Base-by-base conservation (phyloP, 2,888 invertebrate genomes). In the Drosophila fulvimacula region DNA sequence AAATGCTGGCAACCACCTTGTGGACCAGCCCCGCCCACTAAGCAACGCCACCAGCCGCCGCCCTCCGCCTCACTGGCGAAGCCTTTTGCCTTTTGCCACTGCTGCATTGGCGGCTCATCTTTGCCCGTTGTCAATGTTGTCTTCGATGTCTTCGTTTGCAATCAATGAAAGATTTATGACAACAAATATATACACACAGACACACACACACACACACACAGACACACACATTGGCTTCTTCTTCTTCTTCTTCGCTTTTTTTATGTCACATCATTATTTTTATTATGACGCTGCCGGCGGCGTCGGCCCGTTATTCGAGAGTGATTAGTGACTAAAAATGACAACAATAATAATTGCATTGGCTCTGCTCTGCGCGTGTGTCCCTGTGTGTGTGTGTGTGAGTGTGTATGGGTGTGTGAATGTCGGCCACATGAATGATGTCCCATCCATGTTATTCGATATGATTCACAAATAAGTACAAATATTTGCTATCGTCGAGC, bases 191-290 rank as follows among this genome's bases (percentile, higher is more conserved):
- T 27, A 36, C 27, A 42, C 51, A 38, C 61, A 64, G 32, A 44
- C 19, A 30, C 53, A 53, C 48, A 38, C 41, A 57, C 52, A 66
- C 52, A 38, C 34, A 55, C 3, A 71, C 39, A 69, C 32, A 41
- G 32, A 57, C 21, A 36, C 21, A 49, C 17, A 27, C 24, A 53
- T n/a, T 34, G 36, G 34, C 32, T 72, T 24, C 34, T 38, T 52
- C 52, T 32, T 32, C 49, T 32, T 32, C 30, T 17, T 32, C 49
- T 49, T 32, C 48, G 6, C 17, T 7, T 72, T 81, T 77, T 86
- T 88, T 82, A 83, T 88, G 83, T 86, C 86, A 81, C 86, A 86
- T 83, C 83, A 83, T 83, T 83, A 83, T 88, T 83, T 83, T 85
- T 88, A 82, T 88, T 88, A 83, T 82, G 83, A 73, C 78, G 75